phyloP scores from a whole-genome alignment of 2,113 vertebrate genomes.

The Pangasianodon gigas region DNA sequence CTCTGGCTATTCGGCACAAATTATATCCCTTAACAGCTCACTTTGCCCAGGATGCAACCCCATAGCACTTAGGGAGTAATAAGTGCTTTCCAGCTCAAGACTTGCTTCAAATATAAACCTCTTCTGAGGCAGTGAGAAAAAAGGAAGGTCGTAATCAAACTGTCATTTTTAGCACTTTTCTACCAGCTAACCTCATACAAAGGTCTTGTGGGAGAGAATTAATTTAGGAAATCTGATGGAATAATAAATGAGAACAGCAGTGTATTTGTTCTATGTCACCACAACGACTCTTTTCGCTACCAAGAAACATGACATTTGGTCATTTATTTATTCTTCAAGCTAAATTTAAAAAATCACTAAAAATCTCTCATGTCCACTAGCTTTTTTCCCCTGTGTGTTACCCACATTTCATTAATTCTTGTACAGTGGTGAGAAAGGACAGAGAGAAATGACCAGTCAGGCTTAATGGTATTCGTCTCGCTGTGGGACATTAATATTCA shows the following conservation, averaged over 20 bases:
- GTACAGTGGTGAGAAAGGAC: slow-evolving; percentile 91
- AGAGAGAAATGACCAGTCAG: slow-evolving; percentile 91
- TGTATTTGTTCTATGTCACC: slow-evolving; percentile 83
- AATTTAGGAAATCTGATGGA: slow-evolving; percentile 73
- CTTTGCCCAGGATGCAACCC: slow-evolving; percentile 96
- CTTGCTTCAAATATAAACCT: slow-evolving; percentile 96
- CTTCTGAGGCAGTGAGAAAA: slow-evolving; percentile 87
- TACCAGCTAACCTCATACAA: slow-evolving; percentile 80
- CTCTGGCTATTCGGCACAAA: slow-evolving; percentile 97
- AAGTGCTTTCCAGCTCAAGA: slow-evolving; percentile 89
- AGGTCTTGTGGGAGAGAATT: slow-evolving; percentile 85
- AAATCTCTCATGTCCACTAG: slow-evolving; percentile 53
- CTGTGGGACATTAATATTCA: slow-evolving; percentile 96
- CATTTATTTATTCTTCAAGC: slow-evolving; percentile 62
- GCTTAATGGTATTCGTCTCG: slow-evolving; percentile 97
- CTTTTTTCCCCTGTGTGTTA: slow-evolving; percentile 61
- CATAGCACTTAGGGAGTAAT: slow-evolving; percentile 94
- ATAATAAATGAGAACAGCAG: slow-evolving; percentile 69
- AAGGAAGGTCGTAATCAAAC: slow-evolving; percentile 95
- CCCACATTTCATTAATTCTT: slow-evolving; percentile 94
- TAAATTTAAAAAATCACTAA: slow-evolving; percentile 55
- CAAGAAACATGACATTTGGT: slow-evolving; percentile 54
- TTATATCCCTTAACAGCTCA: slow-evolving; percentile 99
- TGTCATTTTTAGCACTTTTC: slow-evolving; percentile 82
- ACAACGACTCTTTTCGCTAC: slow-evolving; percentile 57